Evolutionary conservation across 2,113 vertebrate genomes (phyloP).

Genomic region (Microcebus murinus): DNA sequence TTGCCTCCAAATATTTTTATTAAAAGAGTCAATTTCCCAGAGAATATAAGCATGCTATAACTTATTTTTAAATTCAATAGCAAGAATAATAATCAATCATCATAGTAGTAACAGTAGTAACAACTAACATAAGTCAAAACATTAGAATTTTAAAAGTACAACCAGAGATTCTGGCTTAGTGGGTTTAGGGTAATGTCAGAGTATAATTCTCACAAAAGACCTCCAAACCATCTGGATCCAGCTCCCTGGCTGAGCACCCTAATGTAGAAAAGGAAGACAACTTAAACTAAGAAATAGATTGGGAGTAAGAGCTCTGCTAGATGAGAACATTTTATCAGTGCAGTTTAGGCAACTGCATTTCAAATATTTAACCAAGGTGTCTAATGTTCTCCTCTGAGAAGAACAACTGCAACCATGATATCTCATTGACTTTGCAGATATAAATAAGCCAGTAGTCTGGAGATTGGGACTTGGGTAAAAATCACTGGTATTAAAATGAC

Average conservation of each 20-base stretch:
- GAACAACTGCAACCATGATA: neutral
- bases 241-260: neutral
- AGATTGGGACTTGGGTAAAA: neutral
- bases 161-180: neutral
- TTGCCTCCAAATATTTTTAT: neutral
- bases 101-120: neutral
- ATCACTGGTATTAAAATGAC: neutral
- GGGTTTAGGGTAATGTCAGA: neutral
- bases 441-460: neutral
- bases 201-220: neutral
- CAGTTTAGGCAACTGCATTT: neutral
- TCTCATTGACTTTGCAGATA: neutral
- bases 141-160: neutral
- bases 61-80: neutral
- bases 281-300: neutral
- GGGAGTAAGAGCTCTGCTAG: neutral
- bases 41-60: neutral
- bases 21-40: neutral
- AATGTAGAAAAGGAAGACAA: neutral
- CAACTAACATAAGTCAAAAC: neutral
- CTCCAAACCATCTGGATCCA: neutral
- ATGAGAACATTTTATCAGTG: neutral
- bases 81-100: neutral
- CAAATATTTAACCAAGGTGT: neutral
- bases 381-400: neutral